These are phyloP conservation scores for Lytechinus pictus DNA, from an alignment of 35 echinoderm and acorn worm genomes.

Conservation along the genomic window DNA sequence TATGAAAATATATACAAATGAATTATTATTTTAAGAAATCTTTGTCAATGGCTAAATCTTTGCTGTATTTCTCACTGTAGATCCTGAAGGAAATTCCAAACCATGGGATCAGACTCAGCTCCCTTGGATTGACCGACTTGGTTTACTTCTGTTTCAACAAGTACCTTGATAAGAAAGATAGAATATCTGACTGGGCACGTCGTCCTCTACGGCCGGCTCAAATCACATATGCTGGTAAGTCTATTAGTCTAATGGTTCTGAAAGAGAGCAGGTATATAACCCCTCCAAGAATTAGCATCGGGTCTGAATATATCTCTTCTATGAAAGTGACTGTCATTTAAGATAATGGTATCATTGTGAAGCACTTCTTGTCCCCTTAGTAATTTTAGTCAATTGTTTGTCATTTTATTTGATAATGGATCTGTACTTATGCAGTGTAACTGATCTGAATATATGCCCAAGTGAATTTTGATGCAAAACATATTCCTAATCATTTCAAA, in stretches of 20 bases:
- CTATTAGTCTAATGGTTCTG: neutral
- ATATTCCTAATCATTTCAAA: no score
- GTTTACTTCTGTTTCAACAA: slow-evolving; percentile 79
- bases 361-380: no score
- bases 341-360: no score
- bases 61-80: neutral
- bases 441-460: no score
- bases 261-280: no score
- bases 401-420: no score
- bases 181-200: slow-evolving; percentile 87
- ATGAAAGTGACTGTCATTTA: no score
- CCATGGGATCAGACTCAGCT: neutral
- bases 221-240: slow-evolving; percentile 86
- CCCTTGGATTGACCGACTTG: slow-evolving; percentile 73
- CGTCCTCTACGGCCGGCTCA: slow-evolving; percentile 77
- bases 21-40: neutral
- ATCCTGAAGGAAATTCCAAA: neutral
- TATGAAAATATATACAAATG: no score
- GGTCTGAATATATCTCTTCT: slow-evolving; percentile 43
- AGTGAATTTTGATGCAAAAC: no score
- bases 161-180: slow-evolving; percentile 83
- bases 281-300: slow-evolving; percentile 62
- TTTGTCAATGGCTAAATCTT: neutral
- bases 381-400: no score
- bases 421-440: no score